Evolutionary conservation across 2,113 vertebrate genomes (phyloP).

Genomic region (mouse (Mus musculus)): GRCm39 chr1:157679001-157679500

Average conservation of each 20-base stretch:
- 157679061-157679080: not conserved
- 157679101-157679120: not conserved
- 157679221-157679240: not conserved
- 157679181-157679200: not conserved
- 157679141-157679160: not conserved
- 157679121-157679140: not conserved
- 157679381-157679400: conserved; percentile 75
- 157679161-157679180: not conserved
- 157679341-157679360: conserved; percentile 74
- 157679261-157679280: not conserved
- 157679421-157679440: conserved; percentile 77
- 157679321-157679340: conserved; percentile 71
- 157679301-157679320: conserved; percentile 62
- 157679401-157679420: conserved; percentile 78
- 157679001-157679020: not conserved
- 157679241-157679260: not conserved
- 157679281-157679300: conserved; percentile 26
- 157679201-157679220: not conserved
- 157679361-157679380: conserved; percentile 75
- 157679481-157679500: conserved; percentile 76
- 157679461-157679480: conserved; percentile 78
- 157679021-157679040: not conserved
- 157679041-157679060: not conserved
- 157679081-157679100: not conserved
- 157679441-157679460: conserved; percentile 76